Evolutionary conservation across 2,888 invertebrate genomes (phyloP).

Genomic region (Chelonus formosanus): DNA sequence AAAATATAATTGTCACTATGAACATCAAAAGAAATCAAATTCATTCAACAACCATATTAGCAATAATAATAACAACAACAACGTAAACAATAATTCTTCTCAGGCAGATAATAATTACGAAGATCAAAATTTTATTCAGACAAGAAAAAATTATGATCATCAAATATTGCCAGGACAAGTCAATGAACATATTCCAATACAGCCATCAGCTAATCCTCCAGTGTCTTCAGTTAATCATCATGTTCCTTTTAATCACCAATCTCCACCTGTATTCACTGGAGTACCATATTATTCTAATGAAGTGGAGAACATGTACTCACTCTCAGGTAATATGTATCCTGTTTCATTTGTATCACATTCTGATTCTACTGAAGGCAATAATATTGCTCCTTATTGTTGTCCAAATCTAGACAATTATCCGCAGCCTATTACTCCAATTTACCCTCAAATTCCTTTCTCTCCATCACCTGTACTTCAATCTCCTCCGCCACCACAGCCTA

Average conservation of each 20-base stretch:
- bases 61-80: slow-evolving; percentile 13
- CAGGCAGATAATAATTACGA: too few species aligned
- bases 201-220: slow-evolving; percentile 6
- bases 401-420: slow-evolving; percentile 35
- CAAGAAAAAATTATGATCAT: slow-evolving; percentile 5
- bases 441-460: slow-evolving; percentile 48
- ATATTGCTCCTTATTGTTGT: slow-evolving; percentile 26
- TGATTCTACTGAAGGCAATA: slow-evolving; percentile 45
- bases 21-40: slow-evolving; percentile 26
- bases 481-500: too few species aligned
- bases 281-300: slow-evolving; percentile 40
- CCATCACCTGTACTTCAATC: slow-evolving; percentile 33
- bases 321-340: slow-evolving; percentile 45
- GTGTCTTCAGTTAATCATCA: background rate
- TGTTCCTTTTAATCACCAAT: slow-evolving; percentile 9
- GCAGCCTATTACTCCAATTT: slow-evolving; percentile 45
- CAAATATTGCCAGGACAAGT: slow-evolving; percentile 27
- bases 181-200: background rate
- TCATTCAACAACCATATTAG: too few species aligned
- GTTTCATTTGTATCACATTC: slow-evolving; percentile 48
- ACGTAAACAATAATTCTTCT: slow-evolving; percentile 3
- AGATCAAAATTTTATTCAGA: too few species aligned
- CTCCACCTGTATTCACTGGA: slow-evolving; percentile 28
- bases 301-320: slow-evolving; percentile 46
- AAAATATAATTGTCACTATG: background rate